phyloP scores from a whole-genome alignment of 1,140 invertebrate species.

The Choristoneura fumiferana region DNA sequence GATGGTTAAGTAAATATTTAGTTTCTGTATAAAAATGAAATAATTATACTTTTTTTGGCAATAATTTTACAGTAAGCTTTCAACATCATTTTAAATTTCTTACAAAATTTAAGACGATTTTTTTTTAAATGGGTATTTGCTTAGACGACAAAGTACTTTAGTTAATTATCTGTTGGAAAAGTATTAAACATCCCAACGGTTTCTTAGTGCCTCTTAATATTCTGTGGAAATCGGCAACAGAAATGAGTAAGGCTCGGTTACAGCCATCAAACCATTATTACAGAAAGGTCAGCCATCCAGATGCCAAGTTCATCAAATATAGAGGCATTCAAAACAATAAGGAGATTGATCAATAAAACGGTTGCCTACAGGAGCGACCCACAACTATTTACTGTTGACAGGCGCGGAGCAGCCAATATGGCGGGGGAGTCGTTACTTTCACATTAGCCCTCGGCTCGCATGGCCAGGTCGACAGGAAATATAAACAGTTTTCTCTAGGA shows the following conservation, averaged over 20 bases:
- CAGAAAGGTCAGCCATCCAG: conserved; percentile 17
- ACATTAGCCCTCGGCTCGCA: conserved; percentile 21
- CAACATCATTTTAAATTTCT: too few species aligned
- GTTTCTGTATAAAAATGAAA: too few species aligned
- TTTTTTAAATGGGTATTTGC: not conserved
- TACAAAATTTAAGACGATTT: too few species aligned
- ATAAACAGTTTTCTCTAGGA: conserved; percentile 43
- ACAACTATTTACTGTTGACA: conserved; percentile 33
- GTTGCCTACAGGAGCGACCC: conserved; percentile 25
- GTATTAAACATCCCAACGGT: too few species aligned
- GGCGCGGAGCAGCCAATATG: conserved; percentile 30
- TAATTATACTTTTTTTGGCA: too few species aligned
- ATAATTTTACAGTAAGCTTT: too few species aligned
- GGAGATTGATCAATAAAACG: conserved; percentile 48
- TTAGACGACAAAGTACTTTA: not conserved
- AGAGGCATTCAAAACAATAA: conserved; percentile 33
- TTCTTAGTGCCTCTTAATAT: too few species aligned
- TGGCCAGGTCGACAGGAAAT: conserved; percentile 35
- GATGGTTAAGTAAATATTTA: too few species aligned
- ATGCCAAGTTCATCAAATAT: conserved; percentile 33
- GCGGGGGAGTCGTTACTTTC: conserved; percentile 23
- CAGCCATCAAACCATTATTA: conserved; percentile 6
- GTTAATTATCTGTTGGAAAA: too few species aligned
- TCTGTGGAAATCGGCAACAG: not conserved
- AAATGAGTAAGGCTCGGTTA: not conserved